Evolutionary conservation across 2,113 vertebrate genomes (phyloP).

Genomic region (Fregetta grallaria): DNA sequence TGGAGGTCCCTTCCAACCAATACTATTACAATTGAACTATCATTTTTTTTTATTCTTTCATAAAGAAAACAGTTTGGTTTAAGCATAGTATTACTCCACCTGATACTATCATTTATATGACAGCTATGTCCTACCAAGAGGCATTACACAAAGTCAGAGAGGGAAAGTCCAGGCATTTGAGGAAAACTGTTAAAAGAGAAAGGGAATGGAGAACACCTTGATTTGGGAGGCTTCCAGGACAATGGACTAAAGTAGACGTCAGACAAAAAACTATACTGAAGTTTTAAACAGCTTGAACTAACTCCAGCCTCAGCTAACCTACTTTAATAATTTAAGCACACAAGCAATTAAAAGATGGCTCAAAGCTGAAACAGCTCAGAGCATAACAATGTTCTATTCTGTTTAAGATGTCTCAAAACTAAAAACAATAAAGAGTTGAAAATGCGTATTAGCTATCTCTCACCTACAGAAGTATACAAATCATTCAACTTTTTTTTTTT

Average conservation of each 20-base stretch:
- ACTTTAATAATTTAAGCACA: not conserved
- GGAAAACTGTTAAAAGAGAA: not conserved
- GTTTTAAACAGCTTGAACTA: not conserved
- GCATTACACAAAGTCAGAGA: not conserved
- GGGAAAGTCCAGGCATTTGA: not conserved
- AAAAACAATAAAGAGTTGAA: not conserved
- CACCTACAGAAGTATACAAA: not conserved
- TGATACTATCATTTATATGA: not conserved
- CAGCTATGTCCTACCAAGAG: not conserved
- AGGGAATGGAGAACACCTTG: not conserved
- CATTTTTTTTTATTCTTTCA: not conserved
- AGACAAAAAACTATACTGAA: not conserved
- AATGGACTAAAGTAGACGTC: not conserved
- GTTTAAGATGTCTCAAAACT: not conserved
- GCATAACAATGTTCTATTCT: not conserved
- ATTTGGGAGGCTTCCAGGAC: not conserved
- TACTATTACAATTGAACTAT: not conserved
- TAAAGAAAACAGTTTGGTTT: not conserved
- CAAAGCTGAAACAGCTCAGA: not conserved
- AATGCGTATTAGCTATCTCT: not conserved
- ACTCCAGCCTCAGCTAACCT: not conserved
- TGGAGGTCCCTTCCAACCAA: not conserved
- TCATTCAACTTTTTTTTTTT: not conserved
- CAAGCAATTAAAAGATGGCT: conserved; percentile 25
- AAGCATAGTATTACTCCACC: not conserved